A percentile compares a stretch with the other conserved stretches of the same genome.
Conservation (phyloP, 2,797 vertebrate species). For the Protonibea diacanthus region DNA sequence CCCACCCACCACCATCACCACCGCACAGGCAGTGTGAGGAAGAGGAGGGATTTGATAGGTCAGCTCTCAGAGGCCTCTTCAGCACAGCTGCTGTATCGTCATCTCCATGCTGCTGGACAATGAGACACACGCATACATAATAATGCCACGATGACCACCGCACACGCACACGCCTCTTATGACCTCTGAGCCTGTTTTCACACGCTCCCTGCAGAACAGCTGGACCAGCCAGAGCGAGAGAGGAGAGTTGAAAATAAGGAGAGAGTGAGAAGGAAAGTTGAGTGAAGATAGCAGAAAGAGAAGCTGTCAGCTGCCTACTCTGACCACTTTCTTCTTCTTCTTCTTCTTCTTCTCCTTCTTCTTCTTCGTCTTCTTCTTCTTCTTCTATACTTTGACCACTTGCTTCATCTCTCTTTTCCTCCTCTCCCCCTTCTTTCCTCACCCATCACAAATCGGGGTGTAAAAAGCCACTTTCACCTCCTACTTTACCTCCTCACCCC, state of each 20-base stretch:
- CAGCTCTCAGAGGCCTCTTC: slow-evolving; percentile 71
- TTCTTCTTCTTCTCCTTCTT: background rate
- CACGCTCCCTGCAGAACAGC: slow-evolving; percentile 76
- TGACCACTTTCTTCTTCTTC: background rate
- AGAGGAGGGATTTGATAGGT: slow-evolving; percentile 71
- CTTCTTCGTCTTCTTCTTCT: background rate
- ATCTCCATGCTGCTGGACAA: slow-evolving; percentile 69
- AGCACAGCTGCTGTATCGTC: slow-evolving; percentile 73
- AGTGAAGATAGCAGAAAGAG: background rate
- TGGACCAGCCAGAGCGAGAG: slow-evolving; percentile 30
- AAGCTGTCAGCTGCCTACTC: background rate
- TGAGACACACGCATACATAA: slow-evolving; percentile 60
- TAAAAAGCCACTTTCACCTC: slow-evolving; percentile 70
- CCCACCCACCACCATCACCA: slow-evolving; percentile 19
- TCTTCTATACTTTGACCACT: background rate
- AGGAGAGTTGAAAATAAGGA: background rate
- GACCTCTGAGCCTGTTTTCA: slow-evolving; percentile 77
- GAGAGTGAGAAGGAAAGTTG: background rate
- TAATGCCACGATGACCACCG: slow-evolving; percentile 61
- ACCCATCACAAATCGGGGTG: slow-evolving; percentile 67
- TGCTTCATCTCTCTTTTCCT: background rate
- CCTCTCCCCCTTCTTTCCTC: slow-evolving; percentile 4
- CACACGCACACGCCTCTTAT: slow-evolving; percentile 42
- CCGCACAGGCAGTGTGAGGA: slow-evolving; percentile 48
- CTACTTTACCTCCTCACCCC: slow-evolving; percentile 48